phyloP scores from a whole-genome alignment of 1,140 invertebrate species.

The Caerostris darwini region DNA sequence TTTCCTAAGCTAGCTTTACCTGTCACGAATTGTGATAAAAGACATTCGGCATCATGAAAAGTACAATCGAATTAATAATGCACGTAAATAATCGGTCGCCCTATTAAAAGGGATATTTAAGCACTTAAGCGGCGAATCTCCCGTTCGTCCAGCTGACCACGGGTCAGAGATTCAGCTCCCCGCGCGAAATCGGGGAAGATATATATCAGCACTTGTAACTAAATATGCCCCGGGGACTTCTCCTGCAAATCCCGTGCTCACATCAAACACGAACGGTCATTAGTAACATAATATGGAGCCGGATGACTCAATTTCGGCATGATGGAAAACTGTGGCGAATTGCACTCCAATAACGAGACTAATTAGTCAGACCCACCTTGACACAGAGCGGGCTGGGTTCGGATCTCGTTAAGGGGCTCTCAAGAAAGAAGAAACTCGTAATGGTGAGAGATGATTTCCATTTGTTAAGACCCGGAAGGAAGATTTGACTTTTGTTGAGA shows the following conservation, averaged over 20 bases:
- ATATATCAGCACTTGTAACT: conserved; percentile 53
- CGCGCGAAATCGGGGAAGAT: conserved; percentile 37
- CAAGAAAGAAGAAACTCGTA: too few species aligned
- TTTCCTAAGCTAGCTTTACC: too few species aligned
- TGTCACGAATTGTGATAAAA: too few species aligned
- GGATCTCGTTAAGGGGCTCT: not conserved
- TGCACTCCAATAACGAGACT: conserved; percentile 21
- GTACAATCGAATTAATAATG: too few species aligned
- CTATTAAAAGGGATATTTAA: not conserved
- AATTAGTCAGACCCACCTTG: conserved; percentile 15
- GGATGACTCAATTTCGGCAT: conserved; percentile 55
- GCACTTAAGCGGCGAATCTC: not conserved
- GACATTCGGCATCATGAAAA: too few species aligned
- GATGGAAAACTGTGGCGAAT: conserved; percentile 34
- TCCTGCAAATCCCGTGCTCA: conserved; percentile 18
- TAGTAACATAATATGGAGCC: conserved; percentile 42
- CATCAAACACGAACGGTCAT: conserved; percentile 41
- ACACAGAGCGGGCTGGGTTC: not conserved
- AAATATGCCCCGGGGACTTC: conserved; percentile 22
- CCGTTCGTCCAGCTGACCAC: not conserved
- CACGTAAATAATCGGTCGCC: not conserved
- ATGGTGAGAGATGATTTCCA: too few species aligned
- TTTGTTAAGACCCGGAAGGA: too few species aligned
- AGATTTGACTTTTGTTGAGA: too few species aligned
- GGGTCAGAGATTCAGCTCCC: conserved; percentile 24